phyloP scores from a whole-genome alignment of 2,797 vertebrate genomes.

The Cyprinodon diabolis region DNA sequence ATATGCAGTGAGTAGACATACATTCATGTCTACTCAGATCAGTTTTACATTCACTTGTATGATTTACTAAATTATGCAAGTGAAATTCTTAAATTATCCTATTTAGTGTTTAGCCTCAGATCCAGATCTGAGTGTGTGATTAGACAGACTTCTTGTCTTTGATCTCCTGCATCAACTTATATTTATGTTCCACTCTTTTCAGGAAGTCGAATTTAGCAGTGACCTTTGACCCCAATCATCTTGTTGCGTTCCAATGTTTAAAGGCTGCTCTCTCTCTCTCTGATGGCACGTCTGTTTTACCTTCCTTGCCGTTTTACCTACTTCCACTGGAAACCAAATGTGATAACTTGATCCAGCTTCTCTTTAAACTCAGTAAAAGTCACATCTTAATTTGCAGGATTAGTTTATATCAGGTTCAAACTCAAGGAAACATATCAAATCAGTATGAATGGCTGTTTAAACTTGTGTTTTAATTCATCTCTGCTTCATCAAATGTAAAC shows the following conservation, averaged over 20 bases:
- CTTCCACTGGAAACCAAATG: background rate
- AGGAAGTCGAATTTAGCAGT: constrained; percentile 19
- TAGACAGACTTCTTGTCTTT: constrained; percentile 15
- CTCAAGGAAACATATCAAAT: background rate
- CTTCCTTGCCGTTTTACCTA: constrained; percentile 14
- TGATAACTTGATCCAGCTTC: background rate
- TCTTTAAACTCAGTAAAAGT: constrained; percentile 3
- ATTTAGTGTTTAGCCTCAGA: background rate
- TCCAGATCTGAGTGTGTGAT: constrained; percentile 5
- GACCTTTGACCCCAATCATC: constrained; percentile 23
- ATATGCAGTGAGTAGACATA: too few relatives aligned
- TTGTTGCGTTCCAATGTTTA: constrained; percentile 3
- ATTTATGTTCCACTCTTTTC: constrained; percentile 9
- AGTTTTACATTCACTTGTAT: background rate
- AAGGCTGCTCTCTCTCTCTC: background rate
- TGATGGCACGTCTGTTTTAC: background rate
- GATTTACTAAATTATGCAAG: background rate
- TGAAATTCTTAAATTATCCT: background rate
- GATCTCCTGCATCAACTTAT: constrained; percentile 9
- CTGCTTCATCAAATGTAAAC: constrained; percentile 8
- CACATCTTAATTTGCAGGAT: background rate
- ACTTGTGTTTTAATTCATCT: constrained; percentile 3
- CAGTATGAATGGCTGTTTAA: background rate
- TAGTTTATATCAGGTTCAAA: background rate
- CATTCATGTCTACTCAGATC: background rate